Conservation (phyloP, 2,888 invertebrate species). For the Cyclophora punctaria region DNA sequence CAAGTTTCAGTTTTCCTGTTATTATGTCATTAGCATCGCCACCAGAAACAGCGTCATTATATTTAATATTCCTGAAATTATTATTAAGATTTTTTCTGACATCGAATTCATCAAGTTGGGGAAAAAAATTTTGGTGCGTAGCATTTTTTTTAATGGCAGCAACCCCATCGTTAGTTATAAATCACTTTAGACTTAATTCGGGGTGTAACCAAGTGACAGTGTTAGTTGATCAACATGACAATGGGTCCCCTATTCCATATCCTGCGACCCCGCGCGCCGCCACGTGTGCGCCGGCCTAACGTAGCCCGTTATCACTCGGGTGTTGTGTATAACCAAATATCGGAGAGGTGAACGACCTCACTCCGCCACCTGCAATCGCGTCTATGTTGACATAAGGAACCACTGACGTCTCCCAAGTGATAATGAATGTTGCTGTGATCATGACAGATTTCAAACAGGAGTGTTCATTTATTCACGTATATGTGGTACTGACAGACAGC, state of each 20-base stretch:
- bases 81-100: no score
- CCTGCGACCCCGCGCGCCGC: slow-evolving; percentile 21
- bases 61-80: neutral
- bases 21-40: neutral
- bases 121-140: no score
- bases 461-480: no score
- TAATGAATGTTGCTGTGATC: slow-evolving; percentile 56
- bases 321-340: slow-evolving; percentile 64
- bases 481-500: no score
- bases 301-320: slow-evolving; percentile 53
- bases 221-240: slow-evolving; percentile 16
- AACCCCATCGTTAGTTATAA: neutral
- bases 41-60: neutral
- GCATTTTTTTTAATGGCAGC: no score
- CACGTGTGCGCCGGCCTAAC: slow-evolving; percentile 35
- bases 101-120: no score
- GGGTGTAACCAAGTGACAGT: neutral
- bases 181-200: neutral
- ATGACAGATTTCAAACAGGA: slow-evolving; percentile 22
- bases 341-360: slow-evolving; percentile 59
- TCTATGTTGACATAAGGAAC: slow-evolving; percentile 63
- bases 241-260: slow-evolving; percentile 27
- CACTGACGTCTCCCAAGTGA: slow-evolving; percentile 43
- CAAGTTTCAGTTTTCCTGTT: neutral
- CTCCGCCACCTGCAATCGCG: slow-evolving; percentile 65